These are phyloP conservation scores for Zelostemma sp. DNA, from an alignment of 1,140 invertebrate genomes.

Conservation along the genomic window DNA sequence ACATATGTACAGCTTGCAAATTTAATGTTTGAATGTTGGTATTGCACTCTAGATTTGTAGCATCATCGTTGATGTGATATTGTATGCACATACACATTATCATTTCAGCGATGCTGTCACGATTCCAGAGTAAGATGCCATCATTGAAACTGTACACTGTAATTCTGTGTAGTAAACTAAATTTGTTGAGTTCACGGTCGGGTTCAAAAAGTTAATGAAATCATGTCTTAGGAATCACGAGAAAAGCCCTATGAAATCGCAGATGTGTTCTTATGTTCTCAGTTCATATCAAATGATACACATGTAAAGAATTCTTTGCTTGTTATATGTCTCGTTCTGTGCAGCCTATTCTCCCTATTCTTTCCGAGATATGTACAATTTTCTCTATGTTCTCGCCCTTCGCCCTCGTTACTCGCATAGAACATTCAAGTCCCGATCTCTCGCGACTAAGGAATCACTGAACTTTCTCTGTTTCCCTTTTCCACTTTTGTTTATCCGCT, in stretches of 20 bases:
- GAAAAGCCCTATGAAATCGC: conserved; percentile 50
- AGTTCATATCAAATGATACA: conserved; percentile 35
- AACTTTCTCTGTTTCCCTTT: conserved; percentile 23
- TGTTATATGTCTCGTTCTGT: neutral
- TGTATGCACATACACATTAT: too few relatives aligned
- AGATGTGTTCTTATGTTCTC: conserved; percentile 35
- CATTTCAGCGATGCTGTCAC: too few relatives aligned
- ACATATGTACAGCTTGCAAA: too few relatives aligned
- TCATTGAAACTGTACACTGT: too few relatives aligned
- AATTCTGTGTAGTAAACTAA: too few relatives aligned
- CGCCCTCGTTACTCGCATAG: conserved; percentile 24
- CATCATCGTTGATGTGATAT: too few relatives aligned
- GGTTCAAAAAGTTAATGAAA: conserved; percentile 20
- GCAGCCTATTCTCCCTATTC: neutral
- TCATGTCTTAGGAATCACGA: conserved; percentile 30
- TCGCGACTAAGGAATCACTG: conserved; percentile 23
- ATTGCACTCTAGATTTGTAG: too few relatives aligned
- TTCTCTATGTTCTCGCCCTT: conserved; percentile 20
- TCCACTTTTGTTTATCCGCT: conserved; percentile 14
- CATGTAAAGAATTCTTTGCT: conserved; percentile 30
- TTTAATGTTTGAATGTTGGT: too few relatives aligned
- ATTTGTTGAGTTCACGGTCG: too few relatives aligned
- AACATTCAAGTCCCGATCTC: conserved; percentile 32
- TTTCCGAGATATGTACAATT: conserved; percentile 16
- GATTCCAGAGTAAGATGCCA: too few relatives aligned